Conservation (phyloP, 2,113 vertebrate genomes). For the Spilogale gracilis region DNA sequence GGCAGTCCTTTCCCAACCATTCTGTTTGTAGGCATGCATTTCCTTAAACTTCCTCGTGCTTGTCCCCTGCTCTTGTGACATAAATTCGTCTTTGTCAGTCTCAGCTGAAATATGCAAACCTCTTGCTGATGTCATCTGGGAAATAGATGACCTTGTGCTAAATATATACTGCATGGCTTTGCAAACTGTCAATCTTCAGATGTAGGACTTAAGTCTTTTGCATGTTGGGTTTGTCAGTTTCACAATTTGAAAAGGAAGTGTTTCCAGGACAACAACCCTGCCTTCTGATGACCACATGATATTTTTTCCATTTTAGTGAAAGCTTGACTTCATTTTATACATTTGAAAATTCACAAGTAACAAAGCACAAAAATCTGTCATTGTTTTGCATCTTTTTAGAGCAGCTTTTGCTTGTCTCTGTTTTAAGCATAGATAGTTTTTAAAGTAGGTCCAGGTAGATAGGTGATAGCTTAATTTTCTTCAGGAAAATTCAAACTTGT, state of each 20-base stretch:
- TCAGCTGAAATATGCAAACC: conserved; percentile 60
- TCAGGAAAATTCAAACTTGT: not conserved
- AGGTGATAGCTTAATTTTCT: not conserved
- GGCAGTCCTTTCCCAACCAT: not conserved
- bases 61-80: not conserved
- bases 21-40: not conserved
- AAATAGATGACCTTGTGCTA: not conserved
- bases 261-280: not conserved
- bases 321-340: not conserved
- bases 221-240: not conserved
- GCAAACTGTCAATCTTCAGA: not conserved
- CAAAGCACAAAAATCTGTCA: not conserved
- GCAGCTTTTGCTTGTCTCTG: not conserved
- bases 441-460: not conserved
- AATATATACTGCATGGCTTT: not conserved
- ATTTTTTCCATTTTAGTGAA: not conserved
- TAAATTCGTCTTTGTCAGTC: conserved; percentile 25
- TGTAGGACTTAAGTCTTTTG: conserved; percentile 1
- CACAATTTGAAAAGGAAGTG: not conserved
- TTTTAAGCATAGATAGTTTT: not conserved
- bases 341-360: not conserved
- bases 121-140: not conserved
- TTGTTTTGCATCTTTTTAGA: not conserved
- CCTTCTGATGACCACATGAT: not conserved
- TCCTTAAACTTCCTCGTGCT: conserved; percentile 49